phyloP scores from a whole-genome alignment of 2,113 vertebrate species.

The Rattus rattus region DNA sequence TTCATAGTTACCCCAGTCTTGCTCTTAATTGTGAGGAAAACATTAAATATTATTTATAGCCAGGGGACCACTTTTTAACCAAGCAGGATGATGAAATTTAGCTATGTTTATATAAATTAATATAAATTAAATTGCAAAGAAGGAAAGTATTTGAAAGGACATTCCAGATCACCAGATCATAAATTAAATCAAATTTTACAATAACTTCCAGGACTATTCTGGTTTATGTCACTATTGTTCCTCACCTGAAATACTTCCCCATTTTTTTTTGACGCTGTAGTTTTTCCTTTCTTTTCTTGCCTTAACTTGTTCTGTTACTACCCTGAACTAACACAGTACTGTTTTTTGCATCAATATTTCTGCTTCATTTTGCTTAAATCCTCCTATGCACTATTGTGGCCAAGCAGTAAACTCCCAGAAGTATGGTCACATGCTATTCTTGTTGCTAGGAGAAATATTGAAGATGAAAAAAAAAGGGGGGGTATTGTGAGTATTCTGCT shows the following conservation, averaged over 20 bases:
- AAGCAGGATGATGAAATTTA: background rate
- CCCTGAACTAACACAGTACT: constrained; percentile 36
- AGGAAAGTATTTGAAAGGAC: background rate
- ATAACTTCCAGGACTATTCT: background rate
- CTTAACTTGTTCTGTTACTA: background rate
- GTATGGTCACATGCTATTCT: constrained; percentile 78
- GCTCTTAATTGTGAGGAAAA: background rate
- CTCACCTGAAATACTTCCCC: background rate
- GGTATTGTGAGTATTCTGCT: too few species aligned
- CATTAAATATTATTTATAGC: background rate
- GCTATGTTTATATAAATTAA: constrained; percentile 1
- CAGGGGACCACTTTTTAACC: background rate
- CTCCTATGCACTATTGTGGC: background rate
- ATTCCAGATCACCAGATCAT: background rate
- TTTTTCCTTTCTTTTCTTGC: background rate
- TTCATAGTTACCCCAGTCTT: background rate
- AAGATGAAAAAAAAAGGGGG: constrained; percentile 51
- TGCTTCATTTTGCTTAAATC: constrained; percentile 71
- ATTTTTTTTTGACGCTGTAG: background rate
- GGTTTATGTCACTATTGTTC: background rate
- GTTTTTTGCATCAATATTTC: constrained; percentile 66
- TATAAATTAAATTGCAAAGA: constrained; percentile 9
- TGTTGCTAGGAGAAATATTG: constrained; percentile 80
- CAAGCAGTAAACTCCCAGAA: constrained; percentile 61
- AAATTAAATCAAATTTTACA: constrained; percentile 3